phyloP scores from a whole-genome alignment of 2,888 invertebrate species.

The Monochamus alternatus region DNA sequence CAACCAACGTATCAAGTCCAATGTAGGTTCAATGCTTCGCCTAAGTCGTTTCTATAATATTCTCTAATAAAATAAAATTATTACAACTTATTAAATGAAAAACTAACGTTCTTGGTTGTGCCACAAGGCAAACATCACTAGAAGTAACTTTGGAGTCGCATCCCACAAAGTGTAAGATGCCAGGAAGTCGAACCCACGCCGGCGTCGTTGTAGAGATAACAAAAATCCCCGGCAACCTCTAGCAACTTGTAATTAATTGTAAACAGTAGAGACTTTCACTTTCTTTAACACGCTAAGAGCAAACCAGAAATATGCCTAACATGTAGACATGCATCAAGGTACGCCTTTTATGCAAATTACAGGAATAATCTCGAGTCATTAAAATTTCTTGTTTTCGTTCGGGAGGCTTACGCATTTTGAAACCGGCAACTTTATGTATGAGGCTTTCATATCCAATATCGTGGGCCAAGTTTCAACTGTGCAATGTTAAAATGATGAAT shows the following conservation, averaged over 20 bases:
- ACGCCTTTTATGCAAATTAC: slow-evolving; percentile 9
- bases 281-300: slow-evolving; percentile 9
- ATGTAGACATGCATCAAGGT: slow-evolving; percentile 4
- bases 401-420: neutral
- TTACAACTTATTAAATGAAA: no score
- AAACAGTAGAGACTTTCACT: slow-evolving; percentile 21
- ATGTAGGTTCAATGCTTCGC: no score
- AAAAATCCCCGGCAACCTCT: neutral
- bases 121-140: no score
- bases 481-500: no score
- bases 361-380: neutral
- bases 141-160: no score
- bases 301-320: slow-evolving; percentile 12
- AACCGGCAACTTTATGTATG: neutral
- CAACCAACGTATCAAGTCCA: no score
- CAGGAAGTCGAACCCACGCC: neutral
- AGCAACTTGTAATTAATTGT: slow-evolving; percentile 11
- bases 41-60: no score
- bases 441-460: neutral
- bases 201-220: neutral
- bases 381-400: neutral
- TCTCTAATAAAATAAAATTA: no score
- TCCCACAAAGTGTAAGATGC: neutral
- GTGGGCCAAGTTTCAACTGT: neutral
- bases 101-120: no score